These are phyloP conservation scores for Ormyrus labotus DNA, from an alignment of 2,888 invertebrate genomes.

Conservation along the genomic window DNA sequence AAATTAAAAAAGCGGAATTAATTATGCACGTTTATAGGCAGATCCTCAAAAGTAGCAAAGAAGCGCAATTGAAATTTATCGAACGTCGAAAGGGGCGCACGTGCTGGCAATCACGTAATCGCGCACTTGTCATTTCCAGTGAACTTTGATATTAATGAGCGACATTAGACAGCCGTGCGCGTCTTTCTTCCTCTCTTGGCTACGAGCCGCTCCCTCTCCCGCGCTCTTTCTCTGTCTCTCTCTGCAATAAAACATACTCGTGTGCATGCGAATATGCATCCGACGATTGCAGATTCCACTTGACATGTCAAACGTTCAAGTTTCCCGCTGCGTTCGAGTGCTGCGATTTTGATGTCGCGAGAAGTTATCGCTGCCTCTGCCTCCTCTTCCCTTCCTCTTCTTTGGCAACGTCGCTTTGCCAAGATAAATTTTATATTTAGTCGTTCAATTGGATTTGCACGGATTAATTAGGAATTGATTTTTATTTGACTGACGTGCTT, in stretches of 20 bases:
- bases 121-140: conserved; percentile 59
- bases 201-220: background rate
- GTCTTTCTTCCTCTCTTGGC: conserved; percentile 36
- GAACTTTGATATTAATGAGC: conserved; percentile 63
- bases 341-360: too few species aligned
- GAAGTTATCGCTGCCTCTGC: too few species aligned
- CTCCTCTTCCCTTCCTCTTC: too few species aligned
- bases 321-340: conserved; percentile 31
- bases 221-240: conserved; percentile 32
- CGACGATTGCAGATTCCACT: conserved; percentile 50
- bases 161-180: conserved; percentile 59
- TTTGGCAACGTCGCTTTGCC: too few species aligned
- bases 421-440: too few species aligned
- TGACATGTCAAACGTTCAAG: conserved; percentile 62
- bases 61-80: conserved; percentile 45
- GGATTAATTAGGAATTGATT: too few species aligned
- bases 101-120: conserved; percentile 64
- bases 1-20: background rate
- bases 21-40: background rate
- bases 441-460: too few species aligned
- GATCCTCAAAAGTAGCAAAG: background rate
- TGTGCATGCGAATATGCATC: background rate
- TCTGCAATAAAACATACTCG: conserved; percentile 27
- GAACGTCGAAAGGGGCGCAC: conserved; percentile 52
- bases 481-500: too few species aligned